Base-by-base conservation (phyloP, 1,140 invertebrate genomes). In the Euborellia annulipes region DNA sequence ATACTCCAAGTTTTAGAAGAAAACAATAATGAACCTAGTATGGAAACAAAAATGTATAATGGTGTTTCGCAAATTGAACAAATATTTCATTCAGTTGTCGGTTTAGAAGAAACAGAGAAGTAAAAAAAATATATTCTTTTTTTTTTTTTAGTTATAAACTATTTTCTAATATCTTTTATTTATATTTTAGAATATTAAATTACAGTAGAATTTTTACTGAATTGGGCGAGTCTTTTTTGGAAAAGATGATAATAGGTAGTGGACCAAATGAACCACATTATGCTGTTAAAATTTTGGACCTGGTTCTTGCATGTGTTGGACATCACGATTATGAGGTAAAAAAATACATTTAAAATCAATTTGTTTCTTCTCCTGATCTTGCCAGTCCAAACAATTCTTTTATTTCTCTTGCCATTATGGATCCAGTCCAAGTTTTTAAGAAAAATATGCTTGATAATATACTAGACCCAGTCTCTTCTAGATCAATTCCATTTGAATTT, bases 301-400 rank as follows among this genome's bases (percentile, higher is more conserved):
- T 94, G 54, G 77, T 95, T 22, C 66, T 98, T 9, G 77, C 84
- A 7, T 95, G 93, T 68, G 85, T 90, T 32, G 88, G 89, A 0
- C 91, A 98, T 71, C 90, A 96, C 64, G 91, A 98, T 64, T 98
- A 94, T 69, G 91, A 90, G 63, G 85, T 86, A 54, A n/a, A n/a
- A n/a, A n/a, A n/a, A n/a, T n/a, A n/a, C n/a, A n/a, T n/a, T n/a
- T n/a, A n/a, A n/a, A n/a, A n/a, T n/a, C n/a, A n/a, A n/a, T n/a
- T n/a, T n/a, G n/a, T n/a, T n/a, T n/a, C n/a, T n/a, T n/a, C n/a
- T n/a, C n/a, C n/a, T n/a, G n/a, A n/a, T n/a, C n/a, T n/a, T n/a
- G n/a, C n/a, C n/a, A n/a, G n/a, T n/a, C n/a, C n/a, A n/a, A n/a
- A n/a, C n/a, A n/a, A n/a, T n/a, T n/a, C n/a, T n/a, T n/a, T n/a